phyloP scores from a whole-genome alignment of 2,888 invertebrate genomes.

The Sepiola atlantica region DNA sequence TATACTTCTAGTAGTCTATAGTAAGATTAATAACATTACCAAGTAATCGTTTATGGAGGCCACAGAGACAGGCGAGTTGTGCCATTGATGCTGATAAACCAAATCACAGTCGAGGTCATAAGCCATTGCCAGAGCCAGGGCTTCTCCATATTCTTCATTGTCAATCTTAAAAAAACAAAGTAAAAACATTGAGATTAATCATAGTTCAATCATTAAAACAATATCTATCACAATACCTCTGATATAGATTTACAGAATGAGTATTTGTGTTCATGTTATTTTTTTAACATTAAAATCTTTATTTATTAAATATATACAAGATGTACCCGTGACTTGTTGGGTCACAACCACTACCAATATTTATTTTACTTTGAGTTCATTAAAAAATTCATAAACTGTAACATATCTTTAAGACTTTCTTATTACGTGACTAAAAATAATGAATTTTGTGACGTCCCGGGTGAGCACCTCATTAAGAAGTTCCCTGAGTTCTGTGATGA shows the following conservation, averaged over 20 bases:
- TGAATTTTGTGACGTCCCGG: too few relatives aligned
- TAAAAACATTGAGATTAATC: background rate
- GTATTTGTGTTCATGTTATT: background rate
- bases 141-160: constrained; percentile 84
- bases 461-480: too few relatives aligned
- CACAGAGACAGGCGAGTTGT: constrained; percentile 82
- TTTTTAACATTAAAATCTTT: background rate
- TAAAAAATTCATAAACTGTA: too few relatives aligned
- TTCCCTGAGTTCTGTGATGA: too few relatives aligned
- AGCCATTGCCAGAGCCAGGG: constrained; percentile 81
- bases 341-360: too few relatives aligned
- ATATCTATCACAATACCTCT: too few relatives aligned
- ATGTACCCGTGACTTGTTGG: too few relatives aligned
- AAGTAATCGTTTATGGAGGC: constrained; percentile 85
- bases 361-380: too few relatives aligned
- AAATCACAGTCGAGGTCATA: constrained; percentile 85
- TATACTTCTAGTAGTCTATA: background rate
- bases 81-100: constrained; percentile 88
- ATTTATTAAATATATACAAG: background rate
- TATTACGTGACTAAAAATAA: too few relatives aligned
- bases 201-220: background rate
- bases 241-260: background rate
- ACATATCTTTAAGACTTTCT: too few relatives aligned
- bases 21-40: constrained; percentile 73
- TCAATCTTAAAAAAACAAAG: constrained; percentile 77